Conservation (phyloP, 2,888 invertebrate species). For the Congeria kusceri region DNA sequence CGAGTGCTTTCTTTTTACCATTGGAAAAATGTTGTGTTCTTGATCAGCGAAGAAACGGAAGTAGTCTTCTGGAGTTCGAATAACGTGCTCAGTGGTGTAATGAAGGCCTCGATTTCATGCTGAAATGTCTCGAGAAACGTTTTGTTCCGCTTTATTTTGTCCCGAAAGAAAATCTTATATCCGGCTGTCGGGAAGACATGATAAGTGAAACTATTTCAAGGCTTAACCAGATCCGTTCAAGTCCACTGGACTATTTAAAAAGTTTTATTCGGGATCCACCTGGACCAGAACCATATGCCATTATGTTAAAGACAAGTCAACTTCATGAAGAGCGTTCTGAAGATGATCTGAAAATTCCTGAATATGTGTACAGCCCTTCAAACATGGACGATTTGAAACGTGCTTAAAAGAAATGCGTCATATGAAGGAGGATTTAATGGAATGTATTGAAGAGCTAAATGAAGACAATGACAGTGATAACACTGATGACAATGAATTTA, state of each 20-base stretch:
- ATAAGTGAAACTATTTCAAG: neutral
- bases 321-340: no score
- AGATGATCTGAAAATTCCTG: no score
- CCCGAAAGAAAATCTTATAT: neutral
- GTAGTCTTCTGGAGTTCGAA: neutral
- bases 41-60: neutral
- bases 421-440: no score
- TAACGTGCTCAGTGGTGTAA: neutral
- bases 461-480: no score
- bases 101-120: neutral
- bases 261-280: neutral
- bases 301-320: no score
- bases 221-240: neutral
- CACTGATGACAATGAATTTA: no score
- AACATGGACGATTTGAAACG: no score
- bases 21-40: slow-evolving; percentile 5
- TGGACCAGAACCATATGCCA: neutral
- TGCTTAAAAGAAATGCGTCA: no score
- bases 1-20: neutral
- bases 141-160: slow-evolving; percentile 5
- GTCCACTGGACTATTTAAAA: neutral
- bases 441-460: no score
- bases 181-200: neutral
- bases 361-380: no score
- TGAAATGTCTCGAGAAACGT: neutral